Evolutionary conservation across 2,888 invertebrate genomes (phyloP).

Genomic region (Zygogramma bicolorata): DNA sequence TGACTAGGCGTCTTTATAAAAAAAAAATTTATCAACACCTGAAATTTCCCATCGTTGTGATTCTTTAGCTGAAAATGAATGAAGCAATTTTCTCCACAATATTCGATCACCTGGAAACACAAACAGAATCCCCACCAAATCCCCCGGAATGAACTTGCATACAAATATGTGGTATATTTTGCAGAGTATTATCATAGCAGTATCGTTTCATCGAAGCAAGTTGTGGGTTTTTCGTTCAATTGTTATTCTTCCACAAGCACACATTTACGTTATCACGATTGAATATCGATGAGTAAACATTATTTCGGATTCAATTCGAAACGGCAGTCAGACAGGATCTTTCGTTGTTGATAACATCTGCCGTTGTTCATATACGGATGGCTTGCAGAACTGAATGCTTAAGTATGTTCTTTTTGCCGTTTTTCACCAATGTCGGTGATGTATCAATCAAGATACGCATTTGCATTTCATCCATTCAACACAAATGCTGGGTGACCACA

Average conservation of each 20-base stretch:
- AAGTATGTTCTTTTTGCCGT: neutral
- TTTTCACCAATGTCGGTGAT: slow-evolving; percentile 5
- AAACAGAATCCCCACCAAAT: neutral
- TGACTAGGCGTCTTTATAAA: too few relatives aligned
- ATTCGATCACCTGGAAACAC: too few relatives aligned
- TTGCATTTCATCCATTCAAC: neutral
- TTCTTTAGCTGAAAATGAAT: too few relatives aligned
- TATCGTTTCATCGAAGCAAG: neutral
- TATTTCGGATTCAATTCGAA: neutral
- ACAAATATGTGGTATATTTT: neutral
- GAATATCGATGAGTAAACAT: slow-evolving; percentile 12
- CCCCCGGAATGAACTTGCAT: neutral
- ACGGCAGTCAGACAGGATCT: slow-evolving; percentile 3
- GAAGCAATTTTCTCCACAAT: too few relatives aligned
- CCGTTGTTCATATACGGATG: neutral
- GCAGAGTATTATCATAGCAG: neutral
- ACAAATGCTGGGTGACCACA: neutral
- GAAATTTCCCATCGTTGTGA: too few relatives aligned
- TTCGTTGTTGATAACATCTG: slow-evolving; percentile 7
- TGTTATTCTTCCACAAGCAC: slow-evolving; percentile 5
- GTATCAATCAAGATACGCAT: slow-evolving; percentile 8
- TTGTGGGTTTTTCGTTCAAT: slow-evolving; percentile 3
- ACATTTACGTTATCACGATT: neutral
- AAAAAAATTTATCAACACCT: too few relatives aligned
- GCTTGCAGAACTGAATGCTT: neutral